Conservation (phyloP, 2,113 vertebrate genomes). For the Channa maculata region DNA sequence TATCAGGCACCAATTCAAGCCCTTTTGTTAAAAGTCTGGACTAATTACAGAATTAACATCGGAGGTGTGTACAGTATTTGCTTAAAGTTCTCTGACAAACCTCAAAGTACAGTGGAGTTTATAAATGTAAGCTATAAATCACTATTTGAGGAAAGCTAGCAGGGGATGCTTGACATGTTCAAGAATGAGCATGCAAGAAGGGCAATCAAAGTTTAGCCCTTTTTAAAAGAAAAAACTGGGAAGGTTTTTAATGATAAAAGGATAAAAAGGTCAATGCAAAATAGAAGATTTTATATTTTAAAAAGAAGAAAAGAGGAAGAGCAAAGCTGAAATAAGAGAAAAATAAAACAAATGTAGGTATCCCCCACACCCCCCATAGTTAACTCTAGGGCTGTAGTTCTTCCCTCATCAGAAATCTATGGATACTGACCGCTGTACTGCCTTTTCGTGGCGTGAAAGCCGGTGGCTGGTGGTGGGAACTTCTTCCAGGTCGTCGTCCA, state of each 20-base stretch:
- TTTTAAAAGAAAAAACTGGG: conserved; percentile 37
- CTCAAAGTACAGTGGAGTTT: conserved; percentile 46
- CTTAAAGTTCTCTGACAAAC: conserved; percentile 48
- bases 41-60: conserved; percentile 56
- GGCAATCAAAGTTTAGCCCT: conserved; percentile 52
- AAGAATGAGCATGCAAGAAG: conserved; percentile 54
- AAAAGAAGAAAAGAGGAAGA: conserved; percentile 61
- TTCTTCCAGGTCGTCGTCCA: conserved; percentile 97
- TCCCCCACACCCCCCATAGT: conserved; percentile 71
- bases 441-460: conserved; percentile 96
- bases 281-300: conserved; percentile 53
- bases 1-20: conserved; percentile 62
- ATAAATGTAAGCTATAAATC: conserved; percentile 34
- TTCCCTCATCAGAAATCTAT: conserved; percentile 91
- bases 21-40: conserved; percentile 57
- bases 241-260: conserved; percentile 59
- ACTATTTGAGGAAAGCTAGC: conserved; percentile 26
- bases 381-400: conserved; percentile 67
- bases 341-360: conserved; percentile 73
- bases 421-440: conserved; percentile 99
- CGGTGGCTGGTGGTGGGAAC: conserved; percentile 98
- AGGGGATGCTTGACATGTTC: conserved; percentile 41
- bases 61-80: conserved; percentile 31
- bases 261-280: conserved; percentile 47
- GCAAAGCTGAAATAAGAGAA: conserved; percentile 54